Evolutionary conservation across 2,113 vertebrate genomes (phyloP), one percentile per base, ranked within the genome.

Genomic region (Silurus glanis): DNA sequence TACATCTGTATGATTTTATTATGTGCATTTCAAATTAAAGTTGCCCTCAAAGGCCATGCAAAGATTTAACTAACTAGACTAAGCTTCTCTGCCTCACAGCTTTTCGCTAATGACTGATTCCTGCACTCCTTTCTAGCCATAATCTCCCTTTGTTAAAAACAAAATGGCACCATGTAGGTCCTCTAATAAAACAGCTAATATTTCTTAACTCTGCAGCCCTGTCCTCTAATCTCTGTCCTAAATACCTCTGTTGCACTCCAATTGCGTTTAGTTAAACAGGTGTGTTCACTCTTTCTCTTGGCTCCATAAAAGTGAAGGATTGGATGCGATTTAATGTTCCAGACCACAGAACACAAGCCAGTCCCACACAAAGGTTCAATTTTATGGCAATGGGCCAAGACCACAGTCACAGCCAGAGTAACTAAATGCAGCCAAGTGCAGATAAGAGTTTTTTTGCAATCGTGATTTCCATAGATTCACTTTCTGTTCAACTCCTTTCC

Each of bases 301-400:
- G 49, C 80, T 69, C 45, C 58, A 87, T 89, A 84, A 74, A 89
- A 89, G 76, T 80, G 64, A 69, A 87, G 80, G 80, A 85, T 83
- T 87, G 86, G 87, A 89, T 87, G 75, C 83, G 87, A 89, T 87
- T 90, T 91, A 90, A 89, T 90, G 90, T 85, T 86, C 88, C 86
- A 88, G 82, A 87, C 83, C 82, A 87, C 71, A 25, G 87, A 90
- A 91, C 89, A 91, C 90, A 91, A 85, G 76, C 59, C 51, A 28
- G 67, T 75, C 83, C 78, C 74, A 49, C 81, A 84, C 85, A 88
- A 88, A 81, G 87, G 86, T 88, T 83, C 66, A 90, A 86, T 85
- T 79, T 84, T 83, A 79, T 91, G 88, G 87, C 83, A 49, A 21
- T 23, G 9, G 23, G 86, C 89, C 90, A 89, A 81, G 83, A 76